These are phyloP conservation scores for Pelagia noctiluca DNA, from an alignment of 30 jellyfish, hydroid and myxozoan genomes.

Conservation along the genomic window DNA sequence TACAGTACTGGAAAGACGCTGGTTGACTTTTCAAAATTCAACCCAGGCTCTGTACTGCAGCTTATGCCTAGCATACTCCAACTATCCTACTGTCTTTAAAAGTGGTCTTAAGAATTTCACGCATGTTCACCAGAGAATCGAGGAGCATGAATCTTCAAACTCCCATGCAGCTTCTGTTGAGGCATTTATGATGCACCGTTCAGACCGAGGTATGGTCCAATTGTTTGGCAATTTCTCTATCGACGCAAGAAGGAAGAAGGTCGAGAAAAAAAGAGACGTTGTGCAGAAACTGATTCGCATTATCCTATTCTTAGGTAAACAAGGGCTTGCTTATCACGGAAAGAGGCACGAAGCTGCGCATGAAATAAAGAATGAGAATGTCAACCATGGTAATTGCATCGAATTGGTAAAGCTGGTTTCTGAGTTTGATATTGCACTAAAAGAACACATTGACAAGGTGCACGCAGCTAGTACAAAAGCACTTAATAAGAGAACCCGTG, in stretches of 20 bases:
- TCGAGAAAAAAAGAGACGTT: slow-evolving; percentile 42
- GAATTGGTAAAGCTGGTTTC: slow-evolving; percentile 30
- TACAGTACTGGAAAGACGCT: slow-evolving; percentile 15
- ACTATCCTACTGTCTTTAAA: slow-evolving; percentile 19
- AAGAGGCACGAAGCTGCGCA: slow-evolving; percentile 50
- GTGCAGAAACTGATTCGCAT: slow-evolving; percentile 19
- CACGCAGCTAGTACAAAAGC: slow-evolving; percentile 37
- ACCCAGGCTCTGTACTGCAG: slow-evolving; percentile 28
- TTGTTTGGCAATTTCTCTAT: neutral
- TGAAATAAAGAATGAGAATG: slow-evolving; percentile 11
- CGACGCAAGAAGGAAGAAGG: slow-evolving; percentile 12
- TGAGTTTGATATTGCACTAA: slow-evolving; percentile 21
- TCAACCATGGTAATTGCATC: neutral
- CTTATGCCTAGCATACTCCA: slow-evolving; percentile 51
- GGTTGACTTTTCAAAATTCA: slow-evolving; percentile 50
- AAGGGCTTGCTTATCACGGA: slow-evolving; percentile 44
- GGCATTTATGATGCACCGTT: slow-evolving; percentile 9
- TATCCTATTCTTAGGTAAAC: slow-evolving; percentile 24
- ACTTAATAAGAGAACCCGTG: slow-evolving; percentile 19
- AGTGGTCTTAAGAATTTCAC: slow-evolving; percentile 24
- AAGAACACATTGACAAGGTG: slow-evolving; percentile 32
- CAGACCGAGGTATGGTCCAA: neutral
- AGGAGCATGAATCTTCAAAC: neutral
- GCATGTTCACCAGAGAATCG: slow-evolving; percentile 33
- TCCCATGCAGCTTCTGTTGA: slow-evolving; percentile 9